These are phyloP conservation scores for Rousettus madagascariensis DNA, from an alignment of 2,797 vertebrate species.

Conservation along the genomic window DNA sequence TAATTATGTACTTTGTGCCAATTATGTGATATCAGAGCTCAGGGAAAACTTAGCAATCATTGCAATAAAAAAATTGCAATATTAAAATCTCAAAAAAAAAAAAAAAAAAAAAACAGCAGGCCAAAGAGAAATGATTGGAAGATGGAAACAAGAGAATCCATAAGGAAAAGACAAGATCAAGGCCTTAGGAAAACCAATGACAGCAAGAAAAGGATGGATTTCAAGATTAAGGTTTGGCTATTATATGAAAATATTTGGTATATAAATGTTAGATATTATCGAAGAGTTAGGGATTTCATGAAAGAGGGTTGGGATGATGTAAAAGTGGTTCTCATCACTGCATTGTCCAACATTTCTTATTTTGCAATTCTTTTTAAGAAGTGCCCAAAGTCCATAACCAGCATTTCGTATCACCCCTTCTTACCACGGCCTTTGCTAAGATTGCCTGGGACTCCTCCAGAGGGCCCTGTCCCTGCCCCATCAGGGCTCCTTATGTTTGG, in stretches of 20 bases:
- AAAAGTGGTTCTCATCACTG: background rate
- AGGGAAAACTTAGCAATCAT: background rate
- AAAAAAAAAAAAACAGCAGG: background rate
- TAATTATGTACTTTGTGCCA: background rate
- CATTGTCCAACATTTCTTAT: background rate
- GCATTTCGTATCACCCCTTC: background rate
- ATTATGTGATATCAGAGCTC: background rate
- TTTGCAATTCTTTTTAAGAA: background rate
- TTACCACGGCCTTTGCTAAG: background rate
- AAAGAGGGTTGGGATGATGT: background rate
- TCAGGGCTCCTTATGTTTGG: background rate
- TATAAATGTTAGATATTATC: background rate
- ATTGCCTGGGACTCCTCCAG: background rate
- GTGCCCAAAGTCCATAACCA: background rate
- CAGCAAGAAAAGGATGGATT: background rate
- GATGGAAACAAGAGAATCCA: background rate
- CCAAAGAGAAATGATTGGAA: background rate
- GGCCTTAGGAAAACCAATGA: background rate
- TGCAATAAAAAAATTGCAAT: background rate
- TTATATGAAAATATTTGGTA: background rate
- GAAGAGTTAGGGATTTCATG: background rate
- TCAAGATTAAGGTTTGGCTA: background rate
- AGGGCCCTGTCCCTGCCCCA: background rate
- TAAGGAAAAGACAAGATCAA: background rate
- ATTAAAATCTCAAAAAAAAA: background rate